Evolutionary conservation across 2,797 vertebrate genomes (phyloP), one percentile per base, ranked within the genome.

Genomic region (Petrocephalus schoutedeni): DNA sequence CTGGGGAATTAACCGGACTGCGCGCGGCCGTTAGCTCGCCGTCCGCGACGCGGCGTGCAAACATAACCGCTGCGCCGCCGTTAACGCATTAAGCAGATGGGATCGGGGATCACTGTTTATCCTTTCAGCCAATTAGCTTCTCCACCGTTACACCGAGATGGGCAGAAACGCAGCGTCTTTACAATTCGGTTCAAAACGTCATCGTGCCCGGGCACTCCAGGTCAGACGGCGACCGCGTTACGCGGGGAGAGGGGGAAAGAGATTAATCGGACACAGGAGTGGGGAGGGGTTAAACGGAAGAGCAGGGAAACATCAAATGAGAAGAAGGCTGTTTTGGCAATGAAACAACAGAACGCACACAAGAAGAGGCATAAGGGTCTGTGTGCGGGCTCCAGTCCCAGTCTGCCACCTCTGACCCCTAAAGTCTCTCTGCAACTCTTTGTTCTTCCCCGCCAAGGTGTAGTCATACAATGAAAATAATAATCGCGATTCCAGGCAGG

Each of bases 11-110:
- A 85, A 85, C 0, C 28, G 28, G 54, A 28, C 54, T 19, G 14
- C 23, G 32, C 56, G 3, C 4, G 32, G 19, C 84, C 28, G 53
- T 85, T 36, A 85, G 23, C 54, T 32, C 28, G 14, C 84, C 28
- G 54, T 16, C 32, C 21, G 23, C 23, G 7, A 28, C 23, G 2
- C 23, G 7, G 3, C 19, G 51, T 14, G 19, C 53, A 57, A 85
- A 58, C 19, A 85, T 6, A 85, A 54, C 4, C 4, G 10, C 23
- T 8, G 21, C 3, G 9, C 28, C 83, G 28, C 57, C 21, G 28
- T 85, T 19, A 85, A 57, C 23, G 7, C 56, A 85, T 36, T 85
- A 57, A 58, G 54, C 84, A 85, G 84, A 57, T 85, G 84, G 28
- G 23, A 56, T 58, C 32, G 19, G 53, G 28, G 58, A 58, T 56